phyloP scores from a whole-genome alignment of 2,888 invertebrate genomes.

The Drosophila planitibia region DNA sequence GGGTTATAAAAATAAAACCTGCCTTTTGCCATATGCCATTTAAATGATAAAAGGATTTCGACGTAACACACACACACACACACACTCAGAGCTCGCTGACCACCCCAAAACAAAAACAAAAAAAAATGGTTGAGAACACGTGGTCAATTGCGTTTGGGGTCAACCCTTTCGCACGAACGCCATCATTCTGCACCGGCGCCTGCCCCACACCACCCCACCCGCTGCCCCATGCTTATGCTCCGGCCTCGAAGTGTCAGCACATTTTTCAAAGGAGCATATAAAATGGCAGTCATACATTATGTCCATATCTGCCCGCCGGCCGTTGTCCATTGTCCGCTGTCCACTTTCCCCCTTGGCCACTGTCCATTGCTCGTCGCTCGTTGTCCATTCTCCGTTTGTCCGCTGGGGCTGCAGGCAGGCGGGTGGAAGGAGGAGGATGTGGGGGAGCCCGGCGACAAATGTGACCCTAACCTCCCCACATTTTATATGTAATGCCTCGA shows the following conservation, averaged over 20 bases:
- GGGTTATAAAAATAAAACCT: conserved; percentile 81
- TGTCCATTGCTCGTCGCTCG: background rate
- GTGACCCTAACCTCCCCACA: conserved; percentile 16
- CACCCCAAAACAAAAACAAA: conserved; percentile 15
- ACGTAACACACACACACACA: conserved; percentile 30
- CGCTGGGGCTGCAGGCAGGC: conserved; percentile 7
- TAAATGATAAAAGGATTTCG: conserved; percentile 82
- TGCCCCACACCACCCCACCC: conserved; percentile 5
- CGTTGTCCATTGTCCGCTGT: conserved; percentile 21
- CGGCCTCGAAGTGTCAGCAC: conserved; percentile 77
- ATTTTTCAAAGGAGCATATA: conserved; percentile 79
- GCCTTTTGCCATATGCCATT: conserved; percentile 80
- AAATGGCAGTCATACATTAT: conserved; percentile 80
- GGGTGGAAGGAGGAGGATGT: too few relatives aligned
- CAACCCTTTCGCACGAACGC: conserved; percentile 81
- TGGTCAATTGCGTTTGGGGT: conserved; percentile 83
- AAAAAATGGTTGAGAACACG: conserved; percentile 68
- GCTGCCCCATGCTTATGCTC: conserved; percentile 30
- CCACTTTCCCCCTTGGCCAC: background rate
- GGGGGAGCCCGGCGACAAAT: conserved; percentile 3
- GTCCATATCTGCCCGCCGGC: conserved; percentile 73
- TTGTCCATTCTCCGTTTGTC: conserved; percentile 4
- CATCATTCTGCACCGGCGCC: conserved; percentile 63
- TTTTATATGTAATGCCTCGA: conserved; percentile 47
- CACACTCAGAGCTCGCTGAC: conserved; percentile 17